A percentile compares a stretch with the other conserved stretches of the same genome.
Conservation (phyloP, 2,113 vertebrate genomes). For the Oceanites oceanicus region DNA sequence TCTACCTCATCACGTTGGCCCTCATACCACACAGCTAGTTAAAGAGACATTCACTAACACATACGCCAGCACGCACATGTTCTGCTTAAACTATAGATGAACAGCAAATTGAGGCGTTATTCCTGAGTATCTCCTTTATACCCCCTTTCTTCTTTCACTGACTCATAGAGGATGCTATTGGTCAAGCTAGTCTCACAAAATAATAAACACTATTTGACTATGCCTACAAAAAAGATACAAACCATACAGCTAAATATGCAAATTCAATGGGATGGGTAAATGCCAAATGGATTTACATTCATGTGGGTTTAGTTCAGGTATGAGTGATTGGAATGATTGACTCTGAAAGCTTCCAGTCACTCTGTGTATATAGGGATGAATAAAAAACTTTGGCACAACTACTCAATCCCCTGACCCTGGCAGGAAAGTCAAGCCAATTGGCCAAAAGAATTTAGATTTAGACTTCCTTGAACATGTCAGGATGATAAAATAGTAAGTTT, state of each 20-base stretch:
- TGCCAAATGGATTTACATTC: slow-evolving; percentile 40
- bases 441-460: slow-evolving; percentile 28
- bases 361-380: not conserved
- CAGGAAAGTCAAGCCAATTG: not conserved
- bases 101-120: not conserved
- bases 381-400: not conserved
- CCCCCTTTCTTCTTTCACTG: not conserved
- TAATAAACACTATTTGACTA: not conserved
- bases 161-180: not conserved
- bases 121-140: not conserved
- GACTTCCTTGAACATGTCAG: not conserved
- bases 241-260: not conserved
- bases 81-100: not conserved
- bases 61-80: not conserved
- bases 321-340: slow-evolving; percentile 13
- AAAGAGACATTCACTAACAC: not conserved
- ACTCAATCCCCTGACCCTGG: not conserved
- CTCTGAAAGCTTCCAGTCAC: slow-evolving; percentile 53
- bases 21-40: not conserved
- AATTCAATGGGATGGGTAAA: not conserved
- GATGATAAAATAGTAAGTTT: not conserved
- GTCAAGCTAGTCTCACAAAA: not conserved
- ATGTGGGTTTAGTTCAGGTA: slow-evolving; percentile 7
- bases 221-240: not conserved
- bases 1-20: not conserved